Evolutionary conservation across 1,140 invertebrate species (phyloP), one percentile per base, ranked within the genome.

Genomic region (Choristoneura fumiferana): DNA sequence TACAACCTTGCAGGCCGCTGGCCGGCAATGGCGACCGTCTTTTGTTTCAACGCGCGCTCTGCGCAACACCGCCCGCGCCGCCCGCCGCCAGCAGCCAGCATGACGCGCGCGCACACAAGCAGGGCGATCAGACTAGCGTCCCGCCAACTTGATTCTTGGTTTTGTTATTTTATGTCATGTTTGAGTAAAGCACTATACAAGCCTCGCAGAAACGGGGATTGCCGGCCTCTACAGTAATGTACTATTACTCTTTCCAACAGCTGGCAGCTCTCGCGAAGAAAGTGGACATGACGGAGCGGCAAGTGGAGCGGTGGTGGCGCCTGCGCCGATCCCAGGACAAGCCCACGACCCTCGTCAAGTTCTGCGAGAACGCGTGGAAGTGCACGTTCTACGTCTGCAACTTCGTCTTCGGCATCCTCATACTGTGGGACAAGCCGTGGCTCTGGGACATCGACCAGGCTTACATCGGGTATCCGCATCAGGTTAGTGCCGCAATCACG

Each of bases 361-460:
- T 98, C 84, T 96, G 95, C 76, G 97, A 98, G 90, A 96, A 95
- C 78, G 92, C 94, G 84, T 99, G 97, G 97, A 90, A 96, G 68
- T 97, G 95, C 83, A 89, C 94, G 1, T 98, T 98, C 90, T 98
- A 99, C 86, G 84, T 93, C 8, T 94, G 92, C 77, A 94, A 94
- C 45, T 98, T 98, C 81, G 87, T 93, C 8, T 98, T 94, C 90
- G 98, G 97, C 10, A 68, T 96, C 18, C 92, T 93, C 71, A 91
- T 95, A 62, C 89, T 99, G 33, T 98, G 96, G 96, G 94, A 97
- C 84, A 99, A 99, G 90, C 92, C 94, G 10, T 99, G 97, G 96
- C 91, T 99, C 62, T 98, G 95, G 96, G 94, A 98, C 75, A 97
- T 98, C 45, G 95, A 95, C 43, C 81, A 96, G 71, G 98, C 97